These are phyloP conservation scores for Riparia riparia DNA, from an alignment of 2,113 vertebrate species.

Conservation along the genomic window DNA sequence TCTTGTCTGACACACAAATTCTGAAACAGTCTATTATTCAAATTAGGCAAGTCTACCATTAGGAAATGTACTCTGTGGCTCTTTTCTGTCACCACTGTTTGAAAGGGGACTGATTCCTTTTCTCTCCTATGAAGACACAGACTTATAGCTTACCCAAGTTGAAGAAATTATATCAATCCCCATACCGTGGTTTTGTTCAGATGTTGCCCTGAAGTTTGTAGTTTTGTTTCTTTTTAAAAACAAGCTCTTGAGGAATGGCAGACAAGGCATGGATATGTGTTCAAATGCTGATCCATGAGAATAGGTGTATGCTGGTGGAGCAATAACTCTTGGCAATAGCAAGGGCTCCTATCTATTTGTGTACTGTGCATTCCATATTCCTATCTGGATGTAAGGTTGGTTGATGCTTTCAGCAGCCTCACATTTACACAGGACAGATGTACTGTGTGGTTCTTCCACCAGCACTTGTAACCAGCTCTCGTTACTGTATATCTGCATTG, in stretches of 20 bases:
- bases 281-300: neutral
- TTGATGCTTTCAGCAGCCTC: neutral
- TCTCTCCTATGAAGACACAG: neutral
- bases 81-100: constrained; percentile 6
- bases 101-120: neutral
- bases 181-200: neutral
- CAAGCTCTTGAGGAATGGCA: neutral
- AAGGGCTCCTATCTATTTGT: neutral
- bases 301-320: accelerated
- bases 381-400: neutral
- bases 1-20: neutral
- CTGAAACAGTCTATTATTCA: neutral
- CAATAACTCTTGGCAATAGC: neutral
- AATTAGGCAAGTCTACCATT: neutral
- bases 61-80: neutral
- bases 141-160: neutral
- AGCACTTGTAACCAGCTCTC: neutral
- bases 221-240: neutral
- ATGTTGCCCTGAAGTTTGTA: neutral
- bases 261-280: neutral
- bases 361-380: neutral
- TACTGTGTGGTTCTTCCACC: neutral
- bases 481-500: neutral
- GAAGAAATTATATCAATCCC: neutral
- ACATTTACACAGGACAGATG: neutral